Evolutionary conservation across 2,888 invertebrate species (phyloP).

Genomic region (Parnassius apollo): DNA sequence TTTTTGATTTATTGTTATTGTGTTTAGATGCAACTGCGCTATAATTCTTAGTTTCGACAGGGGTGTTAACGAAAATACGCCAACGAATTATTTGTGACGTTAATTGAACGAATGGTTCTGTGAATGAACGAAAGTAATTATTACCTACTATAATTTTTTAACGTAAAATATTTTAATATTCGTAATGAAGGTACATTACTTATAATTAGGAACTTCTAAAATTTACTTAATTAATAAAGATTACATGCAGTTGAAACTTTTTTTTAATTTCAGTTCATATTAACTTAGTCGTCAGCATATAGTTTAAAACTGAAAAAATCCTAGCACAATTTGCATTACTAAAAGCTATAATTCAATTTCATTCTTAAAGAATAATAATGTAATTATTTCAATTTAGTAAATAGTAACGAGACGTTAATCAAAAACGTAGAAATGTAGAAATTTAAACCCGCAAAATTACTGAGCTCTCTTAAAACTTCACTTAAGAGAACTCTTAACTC

Average conservation of each 20-base stretch:
- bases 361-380: too few relatives aligned
- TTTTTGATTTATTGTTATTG: slow-evolving; percentile 25
- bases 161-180: too few relatives aligned
- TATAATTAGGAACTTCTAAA: not conserved
- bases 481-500: slow-evolving; percentile 21
- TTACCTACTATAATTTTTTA: too few relatives aligned
- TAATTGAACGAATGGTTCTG: slow-evolving; percentile 3
- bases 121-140: not conserved
- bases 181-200: too few relatives aligned
- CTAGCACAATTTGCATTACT: too few relatives aligned
- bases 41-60: slow-evolving; percentile 21
- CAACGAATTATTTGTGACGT: slow-evolving; percentile 4
- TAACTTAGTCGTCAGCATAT: too few relatives aligned
- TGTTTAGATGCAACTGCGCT: slow-evolving; percentile 22
- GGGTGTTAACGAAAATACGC: slow-evolving; percentile 22
- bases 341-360: too few relatives aligned
- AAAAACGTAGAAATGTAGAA: slow-evolving; percentile 9
- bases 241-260: not conserved
- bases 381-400: too few relatives aligned
- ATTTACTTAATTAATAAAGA: not conserved
- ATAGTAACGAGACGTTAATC: not conserved
- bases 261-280: too few relatives aligned
- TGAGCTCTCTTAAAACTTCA: slow-evolving; percentile 20
- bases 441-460: slow-evolving; percentile 18
- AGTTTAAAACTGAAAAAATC: too few relatives aligned